phyloP scores from a whole-genome alignment of 2,888 invertebrate species.

The Mythimna loreyi region DNA sequence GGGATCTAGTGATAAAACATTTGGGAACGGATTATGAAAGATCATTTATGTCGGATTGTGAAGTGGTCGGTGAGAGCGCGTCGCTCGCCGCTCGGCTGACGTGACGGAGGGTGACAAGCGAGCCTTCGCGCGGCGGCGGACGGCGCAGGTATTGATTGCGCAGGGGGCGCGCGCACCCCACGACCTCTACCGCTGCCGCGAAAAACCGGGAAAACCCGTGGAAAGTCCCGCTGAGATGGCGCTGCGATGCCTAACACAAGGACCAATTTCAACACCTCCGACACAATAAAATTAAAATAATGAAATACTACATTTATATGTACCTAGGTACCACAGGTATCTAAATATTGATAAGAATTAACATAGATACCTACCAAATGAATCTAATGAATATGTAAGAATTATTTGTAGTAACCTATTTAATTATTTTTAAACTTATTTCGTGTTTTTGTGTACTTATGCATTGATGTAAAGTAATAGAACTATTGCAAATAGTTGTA shows the following conservation, averaged over 20 bases:
- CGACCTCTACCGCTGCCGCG: constrained; percentile 78
- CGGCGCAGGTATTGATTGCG: constrained; percentile 88
- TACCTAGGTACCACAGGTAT: neutral
- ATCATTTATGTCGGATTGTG: constrained; percentile 59
- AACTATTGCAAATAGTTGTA: neutral
- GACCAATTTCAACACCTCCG: constrained; percentile 17
- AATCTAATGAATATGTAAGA: neutral
- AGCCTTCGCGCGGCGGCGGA: constrained; percentile 70
- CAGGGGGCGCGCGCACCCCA: constrained; percentile 73
- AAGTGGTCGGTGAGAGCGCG: constrained; percentile 68
- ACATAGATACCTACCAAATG: constrained; percentile 5
- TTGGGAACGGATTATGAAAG: constrained; percentile 63
- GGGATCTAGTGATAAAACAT: constrained; percentile 54
- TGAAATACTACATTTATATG: neutral
- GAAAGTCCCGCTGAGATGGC: constrained; percentile 80
- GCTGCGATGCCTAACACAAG: constrained; percentile 63
- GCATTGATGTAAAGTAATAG: neutral
- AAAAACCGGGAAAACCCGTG: constrained; percentile 77
- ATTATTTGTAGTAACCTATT: neutral
- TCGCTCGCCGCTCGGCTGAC: constrained; percentile 75
- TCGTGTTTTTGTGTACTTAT: neutral
- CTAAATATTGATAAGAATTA: constrained; percentile 11
- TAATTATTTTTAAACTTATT: neutral
- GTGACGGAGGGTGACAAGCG: constrained; percentile 84
- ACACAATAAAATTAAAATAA: constrained; percentile 11